Percentiles rank a stretch among this genome's conserved stretches.
Conservation (phyloP, 1,140 invertebrate genomes). For the Drosophila erecta region DNA sequence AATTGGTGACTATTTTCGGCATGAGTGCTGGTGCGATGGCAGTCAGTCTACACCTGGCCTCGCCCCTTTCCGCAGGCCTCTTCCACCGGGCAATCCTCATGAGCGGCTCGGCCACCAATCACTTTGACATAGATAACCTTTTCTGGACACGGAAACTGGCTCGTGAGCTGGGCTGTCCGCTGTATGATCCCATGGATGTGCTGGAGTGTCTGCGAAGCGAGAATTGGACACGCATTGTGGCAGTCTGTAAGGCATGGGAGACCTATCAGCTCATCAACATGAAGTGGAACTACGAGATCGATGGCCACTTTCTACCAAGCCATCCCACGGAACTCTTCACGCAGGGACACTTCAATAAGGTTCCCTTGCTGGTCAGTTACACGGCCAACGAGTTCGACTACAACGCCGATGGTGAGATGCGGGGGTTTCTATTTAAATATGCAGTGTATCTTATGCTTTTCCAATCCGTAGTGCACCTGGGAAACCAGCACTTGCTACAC, state of each 20-base stretch:
- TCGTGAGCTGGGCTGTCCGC: slow-evolving; percentile 58
- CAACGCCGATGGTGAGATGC: slow-evolving; percentile 81
- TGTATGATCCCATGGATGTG: slow-evolving; percentile 52
- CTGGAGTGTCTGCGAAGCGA: slow-evolving; percentile 68
- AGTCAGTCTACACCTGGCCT: slow-evolving; percentile 85
- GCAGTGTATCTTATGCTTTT: background rate
- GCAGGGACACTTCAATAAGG: slow-evolving; percentile 86
- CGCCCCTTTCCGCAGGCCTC: slow-evolving; percentile 85
- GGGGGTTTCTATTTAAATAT: background rate
- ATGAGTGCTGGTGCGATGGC: slow-evolving; percentile 86
- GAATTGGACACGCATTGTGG: slow-evolving; percentile 62
- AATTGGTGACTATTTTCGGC: slow-evolving; percentile 86
- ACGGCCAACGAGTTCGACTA: slow-evolving; percentile 89
- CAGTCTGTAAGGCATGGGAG: slow-evolving; percentile 56
- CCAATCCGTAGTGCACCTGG: slow-evolving; percentile 34
- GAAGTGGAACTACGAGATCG: slow-evolving; percentile 80
- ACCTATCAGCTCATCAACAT: slow-evolving; percentile 64
- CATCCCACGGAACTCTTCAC: slow-evolving; percentile 86
- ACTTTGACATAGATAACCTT: slow-evolving; percentile 71
- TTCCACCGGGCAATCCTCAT: slow-evolving; percentile 88
- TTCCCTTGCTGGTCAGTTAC: slow-evolving; percentile 88
- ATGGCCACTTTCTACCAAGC: slow-evolving; percentile 46
- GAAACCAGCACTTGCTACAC: slow-evolving; percentile 53
- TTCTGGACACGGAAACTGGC: slow-evolving; percentile 68
- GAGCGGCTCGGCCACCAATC: slow-evolving; percentile 88